Evolutionary conservation across 1,140 invertebrate species (phyloP).

Genomic region (Aphaenogaster floridana): DNA sequence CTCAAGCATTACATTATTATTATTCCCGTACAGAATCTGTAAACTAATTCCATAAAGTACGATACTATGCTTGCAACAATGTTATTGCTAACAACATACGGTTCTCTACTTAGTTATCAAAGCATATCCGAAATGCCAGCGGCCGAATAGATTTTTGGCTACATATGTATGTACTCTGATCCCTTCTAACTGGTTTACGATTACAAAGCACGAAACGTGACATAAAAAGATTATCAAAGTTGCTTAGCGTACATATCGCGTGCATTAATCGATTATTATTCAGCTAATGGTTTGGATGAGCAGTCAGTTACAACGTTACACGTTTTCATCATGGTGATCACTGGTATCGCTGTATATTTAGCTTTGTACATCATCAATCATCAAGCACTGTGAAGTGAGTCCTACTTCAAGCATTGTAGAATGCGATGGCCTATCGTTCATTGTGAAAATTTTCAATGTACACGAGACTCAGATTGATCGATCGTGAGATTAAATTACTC

Average conservation of each 20-base stretch:
- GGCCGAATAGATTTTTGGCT: slow-evolving; percentile 20
- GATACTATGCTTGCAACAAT: not conserved
- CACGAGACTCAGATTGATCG: slow-evolving; percentile 37
- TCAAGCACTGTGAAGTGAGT: slow-evolving; percentile 34
- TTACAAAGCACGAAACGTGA: slow-evolving; percentile 74
- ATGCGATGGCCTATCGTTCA: slow-evolving; percentile 26
- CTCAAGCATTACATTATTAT: not conserved
- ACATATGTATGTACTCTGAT: not conserved
- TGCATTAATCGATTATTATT: slow-evolving; percentile 40
- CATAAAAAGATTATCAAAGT: slow-evolving; percentile 72
- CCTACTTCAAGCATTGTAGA: slow-evolving; percentile 39
- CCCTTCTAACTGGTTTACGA: slow-evolving; percentile 28
- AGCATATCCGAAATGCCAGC: not conserved
- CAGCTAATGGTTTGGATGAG: slow-evolving; percentile 4
- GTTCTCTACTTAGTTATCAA: slow-evolving; percentile 40
- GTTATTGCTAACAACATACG: not conserved
- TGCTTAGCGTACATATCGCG: slow-evolving; percentile 49
- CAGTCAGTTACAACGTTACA: slow-evolving; percentile 26
- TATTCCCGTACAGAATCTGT: not conserved
- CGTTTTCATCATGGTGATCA: slow-evolving; percentile 34
- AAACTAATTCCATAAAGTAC: slow-evolving; percentile 21
- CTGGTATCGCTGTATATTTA: slow-evolving; percentile 48
- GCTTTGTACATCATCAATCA: slow-evolving; percentile 57
- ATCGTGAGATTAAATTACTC: slow-evolving; percentile 44
- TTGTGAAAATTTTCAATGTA: slow-evolving; percentile 43